Evolutionary conservation across 1,140 invertebrate species (phyloP).

Genomic region (Drosophila kepulauana): DNA sequence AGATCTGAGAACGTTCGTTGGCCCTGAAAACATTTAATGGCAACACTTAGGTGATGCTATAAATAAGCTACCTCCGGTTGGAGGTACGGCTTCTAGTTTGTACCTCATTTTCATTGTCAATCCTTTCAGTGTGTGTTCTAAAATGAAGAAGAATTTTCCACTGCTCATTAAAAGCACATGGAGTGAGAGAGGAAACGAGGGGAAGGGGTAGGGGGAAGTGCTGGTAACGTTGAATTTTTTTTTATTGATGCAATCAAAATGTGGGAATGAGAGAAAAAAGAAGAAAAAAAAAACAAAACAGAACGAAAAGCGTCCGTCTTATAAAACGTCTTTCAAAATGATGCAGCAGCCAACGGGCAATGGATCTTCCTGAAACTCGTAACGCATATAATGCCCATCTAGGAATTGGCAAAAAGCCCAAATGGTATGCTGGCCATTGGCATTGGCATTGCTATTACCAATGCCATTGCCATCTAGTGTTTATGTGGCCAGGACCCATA

Average conservation of each 20-base stretch:
- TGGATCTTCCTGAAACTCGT: constrained; percentile 64
- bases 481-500: constrained; percentile 49
- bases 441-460: neutral
- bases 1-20: neutral
- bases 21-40: constrained; percentile 67
- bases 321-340: constrained; percentile 66
- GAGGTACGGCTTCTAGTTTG: constrained; percentile 50
- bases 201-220: neutral
- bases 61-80: constrained; percentile 60
- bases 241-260: constrained; percentile 80
- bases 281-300: too few relatives aligned
- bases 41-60: constrained; percentile 79
- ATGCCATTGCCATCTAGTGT: constrained; percentile 13
- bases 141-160: constrained; percentile 60
- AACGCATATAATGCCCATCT: constrained; percentile 56
- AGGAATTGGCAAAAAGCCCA: constrained; percentile 68
- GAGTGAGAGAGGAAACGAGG: constrained; percentile 7
- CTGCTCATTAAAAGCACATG: constrained; percentile 67
- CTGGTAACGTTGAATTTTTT: constrained; percentile 45
- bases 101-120: constrained; percentile 80
- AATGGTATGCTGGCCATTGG: constrained; percentile 49
- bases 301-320: constrained; percentile 42
- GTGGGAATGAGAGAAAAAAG: constrained; percentile 46
- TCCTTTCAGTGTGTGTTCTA: constrained; percentile 43
- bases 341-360: constrained; percentile 73